A percentile compares a stretch with the other conserved stretches of the same genome.
Conservation (phyloP, 2,113 vertebrate genomes). For the Ceratotherium simum region DNA sequence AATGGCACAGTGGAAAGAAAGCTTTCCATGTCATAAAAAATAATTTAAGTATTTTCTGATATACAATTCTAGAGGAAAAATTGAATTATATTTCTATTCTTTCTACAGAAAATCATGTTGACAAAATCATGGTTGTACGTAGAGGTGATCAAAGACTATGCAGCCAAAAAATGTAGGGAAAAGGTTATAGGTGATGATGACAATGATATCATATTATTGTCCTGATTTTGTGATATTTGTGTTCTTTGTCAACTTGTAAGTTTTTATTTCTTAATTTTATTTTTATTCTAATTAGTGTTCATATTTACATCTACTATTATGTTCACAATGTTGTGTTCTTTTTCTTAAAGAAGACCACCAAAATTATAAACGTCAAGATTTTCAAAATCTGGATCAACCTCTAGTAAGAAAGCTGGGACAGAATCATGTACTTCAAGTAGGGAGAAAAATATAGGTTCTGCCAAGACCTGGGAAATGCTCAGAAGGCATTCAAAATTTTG, state of each 20-base stretch:
- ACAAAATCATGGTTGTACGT: neutral
- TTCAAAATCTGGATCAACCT: neutral
- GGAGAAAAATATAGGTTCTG: neutral
- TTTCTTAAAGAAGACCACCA: neutral
- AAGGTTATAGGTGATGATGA: neutral
- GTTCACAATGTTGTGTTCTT: neutral
- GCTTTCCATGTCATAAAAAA: neutral
- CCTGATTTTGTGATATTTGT: neutral
- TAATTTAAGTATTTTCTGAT: neutral
- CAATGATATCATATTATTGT: neutral
- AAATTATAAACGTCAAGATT: neutral
- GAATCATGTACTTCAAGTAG: neutral
- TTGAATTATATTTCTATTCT: neutral
- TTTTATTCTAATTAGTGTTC: neutral
- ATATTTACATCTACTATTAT: neutral
- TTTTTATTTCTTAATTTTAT: neutral
- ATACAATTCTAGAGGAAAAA: neutral
- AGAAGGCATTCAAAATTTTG: neutral
- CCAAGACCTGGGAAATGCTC: neutral
- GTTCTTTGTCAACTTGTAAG: neutral
- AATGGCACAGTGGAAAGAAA: neutral
- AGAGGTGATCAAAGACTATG: neutral
- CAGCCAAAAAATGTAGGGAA: neutral
- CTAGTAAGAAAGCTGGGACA: neutral
- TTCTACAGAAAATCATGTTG: neutral